Base-by-base conservation (phyloP, 1,140 invertebrate genomes). In the Ptiloglossa arizonensis region DNA sequence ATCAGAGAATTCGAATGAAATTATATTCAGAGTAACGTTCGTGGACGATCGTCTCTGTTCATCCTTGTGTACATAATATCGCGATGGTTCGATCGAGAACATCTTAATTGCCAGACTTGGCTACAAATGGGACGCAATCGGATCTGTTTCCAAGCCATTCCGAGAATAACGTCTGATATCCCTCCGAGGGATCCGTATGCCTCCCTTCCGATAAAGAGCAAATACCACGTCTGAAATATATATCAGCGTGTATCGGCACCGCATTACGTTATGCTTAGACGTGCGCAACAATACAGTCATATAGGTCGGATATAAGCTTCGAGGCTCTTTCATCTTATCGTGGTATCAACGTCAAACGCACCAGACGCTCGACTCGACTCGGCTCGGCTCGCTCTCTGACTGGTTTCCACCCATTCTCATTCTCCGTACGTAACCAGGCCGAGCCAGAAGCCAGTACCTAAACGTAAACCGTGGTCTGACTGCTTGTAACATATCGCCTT, bases 281-380 rank as follows among this genome's bases (percentile, higher is more conserved):
- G 86, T 90, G 90, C 87, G 87, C 88, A 89, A 90, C 90, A 89
- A 90, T 90, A 91, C 89, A 88, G 86, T 88, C 87, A 87, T 90
- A 91, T 89, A 91, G 89, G 87, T 89, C 86, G 86, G 89, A 90
- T 91, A 90, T 91, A 91, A 91, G 90, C 89, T 89, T 88, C 87
- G 87, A 89, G 87, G 87, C 89, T 92, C 91, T 92, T 92, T 92
- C 91, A 92, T 91, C 91, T 92, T 92, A 92, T 92, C 91, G 86
- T 87, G 88, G 90, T 91, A 92, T 92, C 91, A 92, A 92, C 91
- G 91, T 92, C 91, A 92, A 92, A 91, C 87, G 87, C 91, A 92
- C 89, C 89, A 89, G 90, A 87, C 88, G 86, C 89, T 72, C 87
- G 79, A 81, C 75, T 82, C 86, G 57, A n/a, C 71, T 78, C 80